Evolutionary conservation across 1,140 invertebrate species (phyloP), one percentile per base, ranked within the genome.

Genomic region (Sitodiplosis mosellana): DNA sequence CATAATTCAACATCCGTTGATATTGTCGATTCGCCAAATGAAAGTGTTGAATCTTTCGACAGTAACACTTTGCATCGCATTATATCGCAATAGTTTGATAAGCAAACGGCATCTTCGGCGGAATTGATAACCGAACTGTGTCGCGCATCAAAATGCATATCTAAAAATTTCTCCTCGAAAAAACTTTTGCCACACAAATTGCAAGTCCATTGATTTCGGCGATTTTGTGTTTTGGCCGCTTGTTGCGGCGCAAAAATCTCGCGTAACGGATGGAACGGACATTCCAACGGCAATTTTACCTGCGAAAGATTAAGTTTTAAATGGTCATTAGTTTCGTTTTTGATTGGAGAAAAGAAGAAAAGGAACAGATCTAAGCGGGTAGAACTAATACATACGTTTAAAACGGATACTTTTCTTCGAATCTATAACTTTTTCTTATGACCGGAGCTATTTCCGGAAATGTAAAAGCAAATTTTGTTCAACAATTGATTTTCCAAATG

Each of bases 61-160:
- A 77, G 71, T 48, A 90, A 68, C 14, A 94, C 84, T 59, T 92
- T 85, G 67, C 89, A 95, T 50, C 91, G 74, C 79, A 93, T 90
- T 52, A 94, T 86, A 67, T 94, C 89, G 72, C 90, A 95, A 61
- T 85, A 93, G 61, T 93, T 87, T 38, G 87, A 85, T 52, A 93
- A 69, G 63, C 90, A 94, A 53, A 93, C 80, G 44, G 86, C 80
- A 60, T 91, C 86, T 67, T 89, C 83, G 36, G 78, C 83, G 87
- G 27, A 27, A 27, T 27, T 27, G 27, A 91, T 79, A 60, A 83
- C 74, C 58, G 78, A 78, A 65, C 79, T 78, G 68, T 95, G 90
- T 55, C 84, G 77, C 65, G 82, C 83, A 68, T 89, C 86, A 71
- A 93, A 90, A 65, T 95, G 90, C 49, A 76, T 71, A 63, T 92